Conservation (phyloP, 1,140 invertebrate genomes). For the Planococcus citri region DNA sequence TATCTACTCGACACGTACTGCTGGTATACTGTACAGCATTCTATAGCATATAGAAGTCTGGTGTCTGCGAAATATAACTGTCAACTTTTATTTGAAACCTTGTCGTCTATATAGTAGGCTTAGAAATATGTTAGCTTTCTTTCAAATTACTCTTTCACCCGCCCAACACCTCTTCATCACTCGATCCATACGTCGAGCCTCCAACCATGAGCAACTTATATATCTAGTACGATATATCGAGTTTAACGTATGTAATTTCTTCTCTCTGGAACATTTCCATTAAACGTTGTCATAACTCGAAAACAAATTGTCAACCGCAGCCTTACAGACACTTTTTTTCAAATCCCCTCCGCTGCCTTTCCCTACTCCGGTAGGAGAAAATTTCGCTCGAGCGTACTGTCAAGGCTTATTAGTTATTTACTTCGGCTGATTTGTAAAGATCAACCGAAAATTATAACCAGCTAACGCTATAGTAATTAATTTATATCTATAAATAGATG, state of each 20-base stretch:
- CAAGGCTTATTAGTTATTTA: not conserved
- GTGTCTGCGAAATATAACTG: not conserved
- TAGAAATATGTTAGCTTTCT: not conserved
- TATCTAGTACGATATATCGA: too few species aligned
- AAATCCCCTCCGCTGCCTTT: not conserved
- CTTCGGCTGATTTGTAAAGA: not conserved
- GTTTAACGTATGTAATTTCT: too few species aligned
- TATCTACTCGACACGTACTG: too few species aligned
- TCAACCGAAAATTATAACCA: not conserved
- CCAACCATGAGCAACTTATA: too few species aligned
- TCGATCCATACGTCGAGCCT: too few species aligned
- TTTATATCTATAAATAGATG: not conserved
- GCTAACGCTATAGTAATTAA: not conserved
- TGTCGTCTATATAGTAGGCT: not conserved
- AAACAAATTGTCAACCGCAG: constrained; percentile 1
- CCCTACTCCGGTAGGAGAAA: not conserved
- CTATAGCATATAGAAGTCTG: too few species aligned
- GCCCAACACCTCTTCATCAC: too few species aligned
- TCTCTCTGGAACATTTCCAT: constrained; percentile 2
- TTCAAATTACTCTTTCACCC: too few species aligned
- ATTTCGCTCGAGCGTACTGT: not conserved
- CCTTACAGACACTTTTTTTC: too few species aligned
- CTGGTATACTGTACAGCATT: too few species aligned
- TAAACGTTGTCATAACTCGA: constrained; percentile 6
- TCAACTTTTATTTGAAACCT: not conserved